A percentile compares a stretch with the other conserved stretches of the same genome.
These are phyloP conservation scores for Diprion similis DNA, from an alignment of 1,140 invertebrate genomes.

Conservation along the genomic window DNA sequence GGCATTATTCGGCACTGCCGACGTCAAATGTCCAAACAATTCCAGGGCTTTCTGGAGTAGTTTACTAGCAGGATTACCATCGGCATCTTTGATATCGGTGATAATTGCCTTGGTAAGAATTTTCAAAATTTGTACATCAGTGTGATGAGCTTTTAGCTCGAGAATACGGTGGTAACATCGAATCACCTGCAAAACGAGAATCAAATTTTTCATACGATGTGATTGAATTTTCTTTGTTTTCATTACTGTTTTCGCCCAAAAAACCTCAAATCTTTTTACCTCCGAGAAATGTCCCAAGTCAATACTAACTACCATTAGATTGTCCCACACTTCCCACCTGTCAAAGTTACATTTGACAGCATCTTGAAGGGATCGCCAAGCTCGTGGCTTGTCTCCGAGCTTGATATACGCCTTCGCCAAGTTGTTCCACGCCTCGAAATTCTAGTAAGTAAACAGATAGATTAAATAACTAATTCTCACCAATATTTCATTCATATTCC, in stretches of 20 bases:
- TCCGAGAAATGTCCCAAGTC: constrained; percentile 79
- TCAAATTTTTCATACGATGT: constrained; percentile 5
- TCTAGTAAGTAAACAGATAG: constrained; percentile 55
- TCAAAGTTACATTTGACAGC: constrained; percentile 93
- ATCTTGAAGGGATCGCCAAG: constrained; percentile 85
- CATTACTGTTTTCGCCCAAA: neutral
- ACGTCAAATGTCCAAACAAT: constrained; percentile 83
- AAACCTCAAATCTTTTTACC: constrained; percentile 39
- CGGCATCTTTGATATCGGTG: constrained; percentile 67
- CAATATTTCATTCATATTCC: constrained; percentile 4
- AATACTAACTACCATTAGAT: constrained; percentile 83
- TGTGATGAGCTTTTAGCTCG: constrained; percentile 83
- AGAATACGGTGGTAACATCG: constrained; percentile 82
- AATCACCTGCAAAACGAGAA: constrained; percentile 68
- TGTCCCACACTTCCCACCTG: constrained; percentile 98
- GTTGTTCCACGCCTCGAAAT: constrained; percentile 98
- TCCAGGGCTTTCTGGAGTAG: constrained; percentile 72
- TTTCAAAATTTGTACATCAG: constrained; percentile 79
- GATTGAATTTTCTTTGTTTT: neutral
- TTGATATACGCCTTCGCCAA: constrained; percentile 92
- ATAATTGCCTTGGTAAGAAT: constrained; percentile 78
- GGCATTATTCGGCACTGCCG: constrained; percentile 70
- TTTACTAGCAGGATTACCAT: constrained; percentile 62
- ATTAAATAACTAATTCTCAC: constrained; percentile 14
- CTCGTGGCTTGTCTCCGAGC: constrained; percentile 83